These are phyloP conservation scores for Andrena hattorfiana DNA, from an alignment of 2,888 invertebrate genomes.

Conservation along the genomic window DNA sequence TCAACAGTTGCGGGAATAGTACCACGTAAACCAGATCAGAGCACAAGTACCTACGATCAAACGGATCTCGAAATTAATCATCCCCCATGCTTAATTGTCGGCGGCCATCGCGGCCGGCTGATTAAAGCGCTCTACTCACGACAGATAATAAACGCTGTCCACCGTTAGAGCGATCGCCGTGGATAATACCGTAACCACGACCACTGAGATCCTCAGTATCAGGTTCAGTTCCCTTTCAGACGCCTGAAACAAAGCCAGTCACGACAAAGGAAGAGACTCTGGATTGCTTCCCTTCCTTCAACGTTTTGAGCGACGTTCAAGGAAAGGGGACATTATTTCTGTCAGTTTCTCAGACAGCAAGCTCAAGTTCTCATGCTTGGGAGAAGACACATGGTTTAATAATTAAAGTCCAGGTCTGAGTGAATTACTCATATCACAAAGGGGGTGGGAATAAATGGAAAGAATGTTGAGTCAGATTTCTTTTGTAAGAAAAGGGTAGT, in stretches of 20 bases:
- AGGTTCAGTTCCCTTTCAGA: slow-evolving; percentile 89
- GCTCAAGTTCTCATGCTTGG: not conserved
- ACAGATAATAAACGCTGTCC: slow-evolving; percentile 88
- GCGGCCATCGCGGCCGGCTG: not conserved
- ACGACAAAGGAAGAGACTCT: not conserved
- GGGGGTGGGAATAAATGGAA: no score
- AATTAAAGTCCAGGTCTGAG: not conserved
- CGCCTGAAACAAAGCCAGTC: slow-evolving; percentile 85
- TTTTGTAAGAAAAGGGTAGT: no score
- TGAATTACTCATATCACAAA: not conserved
- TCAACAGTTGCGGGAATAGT: slow-evolving; percentile 90
- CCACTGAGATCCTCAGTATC: slow-evolving; percentile 89
- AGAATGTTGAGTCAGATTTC: no score
- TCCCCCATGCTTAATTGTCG: not conserved
- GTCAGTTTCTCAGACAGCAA: not conserved
- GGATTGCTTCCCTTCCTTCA: not conserved
- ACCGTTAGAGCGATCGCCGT: slow-evolving; percentile 89
- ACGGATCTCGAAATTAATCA: slow-evolving; percentile 19
- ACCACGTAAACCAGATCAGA: slow-evolving; percentile 91
- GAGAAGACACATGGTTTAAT: not conserved
- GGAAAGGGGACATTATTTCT: not conserved
- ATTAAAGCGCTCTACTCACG: slow-evolving; percentile 77
- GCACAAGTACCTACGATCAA: slow-evolving; percentile 86
- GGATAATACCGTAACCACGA: slow-evolving; percentile 88
- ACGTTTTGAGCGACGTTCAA: not conserved